Evolutionary conservation across 2,113 vertebrate genomes (phyloP).

Genomic region (Apteryx owenii): DNA sequence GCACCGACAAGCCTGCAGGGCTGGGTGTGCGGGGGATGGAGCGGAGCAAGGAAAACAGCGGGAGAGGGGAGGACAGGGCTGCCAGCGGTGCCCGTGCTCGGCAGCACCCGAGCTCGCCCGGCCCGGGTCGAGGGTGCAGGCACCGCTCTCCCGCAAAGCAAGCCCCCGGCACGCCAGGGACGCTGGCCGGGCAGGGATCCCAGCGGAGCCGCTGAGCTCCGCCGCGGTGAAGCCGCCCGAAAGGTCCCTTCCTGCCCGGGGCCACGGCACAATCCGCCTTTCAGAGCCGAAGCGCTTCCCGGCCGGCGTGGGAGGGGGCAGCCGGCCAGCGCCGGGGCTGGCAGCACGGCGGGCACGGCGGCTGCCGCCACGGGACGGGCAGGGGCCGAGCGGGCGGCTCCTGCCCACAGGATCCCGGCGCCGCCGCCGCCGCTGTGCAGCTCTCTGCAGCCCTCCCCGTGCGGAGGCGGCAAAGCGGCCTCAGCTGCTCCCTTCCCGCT

Average conservation of each 20-base stretch:
- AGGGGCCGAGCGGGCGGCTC: background rate
- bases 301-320: background rate
- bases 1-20: background rate
- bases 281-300: background rate
- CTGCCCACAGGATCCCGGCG: background rate
- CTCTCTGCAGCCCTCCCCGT: too few species aligned
- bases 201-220: background rate
- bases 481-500: too few species aligned
- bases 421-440: too few species aligned
- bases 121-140: fast-evolving
- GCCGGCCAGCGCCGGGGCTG: background rate
- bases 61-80: fast-evolving
- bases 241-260: background rate
- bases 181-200: background rate
- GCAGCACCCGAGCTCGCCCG: too few species aligned
- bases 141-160: too few species aligned
- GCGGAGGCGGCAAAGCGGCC: too few species aligned
- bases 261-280: background rate
- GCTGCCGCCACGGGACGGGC: too few species aligned
- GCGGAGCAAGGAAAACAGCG: background rate
- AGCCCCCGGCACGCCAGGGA: too few species aligned
- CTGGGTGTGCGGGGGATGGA: too few species aligned
- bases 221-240: background rate
- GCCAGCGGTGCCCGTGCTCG: too few species aligned
- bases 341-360: too few species aligned